These are phyloP conservation scores for Macrotis lagotis DNA, from an alignment of 2,113 vertebrate genomes.

Conservation along the genomic window DNA sequence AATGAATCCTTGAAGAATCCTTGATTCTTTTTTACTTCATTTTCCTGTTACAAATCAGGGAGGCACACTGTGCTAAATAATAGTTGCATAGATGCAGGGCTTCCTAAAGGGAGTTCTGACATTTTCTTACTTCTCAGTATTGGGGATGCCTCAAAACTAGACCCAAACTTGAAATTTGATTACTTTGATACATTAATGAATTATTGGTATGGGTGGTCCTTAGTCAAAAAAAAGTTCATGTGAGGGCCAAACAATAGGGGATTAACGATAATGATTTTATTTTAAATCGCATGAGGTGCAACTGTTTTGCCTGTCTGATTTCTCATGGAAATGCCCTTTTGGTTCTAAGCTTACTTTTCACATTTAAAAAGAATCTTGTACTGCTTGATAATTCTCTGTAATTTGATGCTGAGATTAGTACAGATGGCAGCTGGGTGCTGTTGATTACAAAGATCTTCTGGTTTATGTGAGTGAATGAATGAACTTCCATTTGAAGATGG, in stretches of 20 bases:
- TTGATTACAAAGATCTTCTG: slow-evolving; percentile 36
- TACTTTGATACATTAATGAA: neutral
- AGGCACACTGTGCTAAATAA: slow-evolving; percentile 24
- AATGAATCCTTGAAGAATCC: neutral
- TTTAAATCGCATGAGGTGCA: neutral
- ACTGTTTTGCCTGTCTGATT: neutral
- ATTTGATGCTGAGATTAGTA: neutral
- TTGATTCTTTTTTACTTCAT: neutral
- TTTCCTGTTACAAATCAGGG: neutral
- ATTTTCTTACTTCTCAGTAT: slow-evolving; percentile 46
- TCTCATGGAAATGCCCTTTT: neutral
- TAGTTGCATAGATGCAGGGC: neutral
- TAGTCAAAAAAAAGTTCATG: neutral
- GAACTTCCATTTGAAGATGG: slow-evolving; percentile 49
- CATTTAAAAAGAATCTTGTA: slow-evolving; percentile 23
- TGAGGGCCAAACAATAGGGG: neutral
- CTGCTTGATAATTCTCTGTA: neutral
- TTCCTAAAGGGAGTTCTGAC: slow-evolving; percentile 36
- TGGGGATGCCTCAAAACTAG: slow-evolving; percentile 6
- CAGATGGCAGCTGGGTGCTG: slow-evolving; percentile 44
- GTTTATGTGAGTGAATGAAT: slow-evolving; percentile 2
- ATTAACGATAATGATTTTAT: neutral
- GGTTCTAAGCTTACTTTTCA: slow-evolving; percentile 13
- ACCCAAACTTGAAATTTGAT: neutral
- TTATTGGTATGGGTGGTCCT: neutral